Evolutionary conservation across 2,113 vertebrate species (phyloP), one percentile per base, ranked within the genome.

Genomic region (Notechis scutatus): DNA sequence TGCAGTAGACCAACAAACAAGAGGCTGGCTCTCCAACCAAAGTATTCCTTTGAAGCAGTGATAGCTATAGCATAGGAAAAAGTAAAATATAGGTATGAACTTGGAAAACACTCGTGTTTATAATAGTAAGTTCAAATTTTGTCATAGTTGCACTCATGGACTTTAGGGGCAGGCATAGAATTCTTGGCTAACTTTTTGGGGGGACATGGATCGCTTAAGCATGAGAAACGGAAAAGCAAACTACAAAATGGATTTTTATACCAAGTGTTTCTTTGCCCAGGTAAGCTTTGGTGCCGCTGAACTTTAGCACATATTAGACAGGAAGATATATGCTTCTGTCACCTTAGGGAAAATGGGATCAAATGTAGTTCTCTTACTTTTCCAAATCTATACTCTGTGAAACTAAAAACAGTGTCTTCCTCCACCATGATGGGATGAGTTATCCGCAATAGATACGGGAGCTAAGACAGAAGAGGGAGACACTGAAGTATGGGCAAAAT

Each of bases 21-120:
- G 85, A 99, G 96, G 95, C 98, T 99, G 96, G 97, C 96, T 14
- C 98, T 98, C 99, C 99, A 99, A 93, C 99, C 99, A 0, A 99
- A 97, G 59, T 94, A 97, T 45, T 98, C 96, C 96, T 99, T 99
- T 95, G 99, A 93, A 3, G 96, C 96, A 0, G 98, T 99, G 94
- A 99, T 97, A 52, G 98, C 99, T 98, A 64, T 9, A 87, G 1
- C 92, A 34, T 55, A 50, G 59, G 54, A 56, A 57, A 93, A 91
- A 57, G 45, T 29, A 1, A 8, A 20, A 1, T 20, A 89, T 90
- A 29, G 26, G 61, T 55, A 2, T 18, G 39, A 81, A 45, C 21
- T 64, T 74, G 26, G 20, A 81, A 42, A 52, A 61, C 21, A 7
- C 0, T 54, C 4, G 21, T 2, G 47, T 74, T 24, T n/a, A 61